These are phyloP conservation scores for Leistus spinibarbis DNA, from an alignment of 2,888 invertebrate genomes.

Conservation along the genomic window DNA sequence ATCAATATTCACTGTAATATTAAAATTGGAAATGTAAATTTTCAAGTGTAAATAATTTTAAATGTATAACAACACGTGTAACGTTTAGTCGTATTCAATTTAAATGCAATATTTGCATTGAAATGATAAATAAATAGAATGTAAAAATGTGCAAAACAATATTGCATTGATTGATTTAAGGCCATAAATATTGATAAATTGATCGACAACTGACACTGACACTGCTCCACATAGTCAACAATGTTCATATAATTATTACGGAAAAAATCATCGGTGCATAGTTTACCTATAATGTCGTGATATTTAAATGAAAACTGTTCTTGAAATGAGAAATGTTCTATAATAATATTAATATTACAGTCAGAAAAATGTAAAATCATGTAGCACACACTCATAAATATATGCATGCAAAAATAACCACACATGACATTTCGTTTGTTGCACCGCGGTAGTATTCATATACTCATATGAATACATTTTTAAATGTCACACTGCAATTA, in stretches of 20 bases:
- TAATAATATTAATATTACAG: too few species aligned
- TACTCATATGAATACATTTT: not conserved
- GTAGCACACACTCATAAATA: not conserved
- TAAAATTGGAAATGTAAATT: too few species aligned
- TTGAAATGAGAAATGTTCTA: not conserved
- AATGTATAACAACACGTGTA: too few species aligned
- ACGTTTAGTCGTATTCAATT: too few species aligned
- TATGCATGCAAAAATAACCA: too few species aligned
- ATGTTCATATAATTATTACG: too few species aligned
- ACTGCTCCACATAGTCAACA: not conserved
- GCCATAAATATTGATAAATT: not conserved
- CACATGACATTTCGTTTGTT: not conserved
- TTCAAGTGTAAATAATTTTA: too few species aligned
- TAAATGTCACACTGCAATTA: not conserved
- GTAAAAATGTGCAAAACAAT: too few species aligned
- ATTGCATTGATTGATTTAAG: not conserved
- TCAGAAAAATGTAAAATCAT: not conserved
- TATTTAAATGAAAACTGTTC: not conserved
- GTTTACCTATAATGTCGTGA: not conserved
- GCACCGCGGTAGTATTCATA: too few species aligned
- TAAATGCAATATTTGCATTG: too few species aligned
- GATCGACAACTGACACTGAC: not conserved
- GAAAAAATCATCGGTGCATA: too few species aligned
- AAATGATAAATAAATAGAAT: not conserved
- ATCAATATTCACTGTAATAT: too few species aligned